phyloP scores from a whole-genome alignment of 2,797 vertebrate species.

The Alosa sapidissima region DNA sequence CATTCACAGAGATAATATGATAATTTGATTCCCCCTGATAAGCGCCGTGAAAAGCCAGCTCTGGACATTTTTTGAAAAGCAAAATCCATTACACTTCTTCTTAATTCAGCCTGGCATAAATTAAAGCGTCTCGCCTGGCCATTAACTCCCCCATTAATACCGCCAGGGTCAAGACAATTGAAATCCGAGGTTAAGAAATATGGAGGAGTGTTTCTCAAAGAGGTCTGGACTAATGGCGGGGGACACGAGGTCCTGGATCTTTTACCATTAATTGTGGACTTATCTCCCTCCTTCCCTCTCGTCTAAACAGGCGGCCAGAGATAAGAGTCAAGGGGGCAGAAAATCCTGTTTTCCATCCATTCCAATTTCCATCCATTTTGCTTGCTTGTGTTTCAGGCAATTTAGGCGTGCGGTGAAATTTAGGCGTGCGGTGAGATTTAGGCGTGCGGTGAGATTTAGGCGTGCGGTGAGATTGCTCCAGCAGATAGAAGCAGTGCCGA shows the following conservation, averaged over 20 bases:
- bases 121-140: constrained; percentile 81
- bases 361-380: constrained; percentile 75
- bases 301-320: constrained; percentile 74
- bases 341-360: constrained; percentile 26
- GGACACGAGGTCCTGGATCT: constrained; percentile 66
- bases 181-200: constrained; percentile 78
- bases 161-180: constrained; percentile 78
- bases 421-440: constrained; percentile 60
- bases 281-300: constrained; percentile 69
- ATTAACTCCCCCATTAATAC: constrained; percentile 83
- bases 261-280: constrained; percentile 78
- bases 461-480: constrained; percentile 65
- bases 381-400: constrained; percentile 77
- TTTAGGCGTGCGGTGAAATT: constrained; percentile 56
- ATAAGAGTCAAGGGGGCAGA: constrained; percentile 68
- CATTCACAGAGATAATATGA: constrained; percentile 80
- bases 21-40: constrained; percentile 81
- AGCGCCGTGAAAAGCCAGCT: constrained; percentile 77
- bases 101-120: constrained; percentile 83
- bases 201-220: constrained; percentile 76
- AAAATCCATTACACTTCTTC: constrained; percentile 81
- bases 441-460: constrained; percentile 36
- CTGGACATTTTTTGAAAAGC: constrained; percentile 77
- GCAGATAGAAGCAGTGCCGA: constrained; percentile 63
- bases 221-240: constrained; percentile 73